Percentiles rank a stretch among this genome's conserved stretches.
Evolutionary conservation across 2,113 vertebrate species (phyloP).

Genomic region (Hyperopisus bebe): DNA sequence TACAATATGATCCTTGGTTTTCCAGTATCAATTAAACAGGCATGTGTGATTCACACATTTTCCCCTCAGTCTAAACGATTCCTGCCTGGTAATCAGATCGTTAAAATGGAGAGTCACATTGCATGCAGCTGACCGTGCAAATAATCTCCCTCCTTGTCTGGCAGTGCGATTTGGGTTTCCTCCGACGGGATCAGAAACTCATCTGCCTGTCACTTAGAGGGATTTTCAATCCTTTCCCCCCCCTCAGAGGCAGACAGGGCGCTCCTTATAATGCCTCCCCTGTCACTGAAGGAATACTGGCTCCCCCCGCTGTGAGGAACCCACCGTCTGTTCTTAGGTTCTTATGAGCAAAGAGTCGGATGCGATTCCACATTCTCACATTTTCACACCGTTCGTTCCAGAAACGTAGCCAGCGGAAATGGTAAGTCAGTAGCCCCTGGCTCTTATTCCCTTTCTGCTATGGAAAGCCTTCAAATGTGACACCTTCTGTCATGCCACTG

Average conservation of each 20-base stretch:
- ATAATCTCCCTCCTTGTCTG: not conserved
- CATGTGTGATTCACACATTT: slow-evolving; percentile 10
- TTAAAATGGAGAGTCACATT: slow-evolving; percentile 5
- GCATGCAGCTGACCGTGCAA: not conserved
- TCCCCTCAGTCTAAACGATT: not conserved
- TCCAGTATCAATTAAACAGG: not conserved
- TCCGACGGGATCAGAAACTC: not conserved
- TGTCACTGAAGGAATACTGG: not conserved
- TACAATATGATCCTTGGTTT: not conserved
- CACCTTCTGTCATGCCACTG: not conserved
- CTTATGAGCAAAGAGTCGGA: not conserved
- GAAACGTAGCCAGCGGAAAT: not conserved
- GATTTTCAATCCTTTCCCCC: not conserved
- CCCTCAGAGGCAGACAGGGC: not conserved
- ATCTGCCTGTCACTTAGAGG: slow-evolving; percentile 1
- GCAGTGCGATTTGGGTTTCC: not conserved
- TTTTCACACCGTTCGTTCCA: not conserved
- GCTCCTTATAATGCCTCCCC: not conserved
- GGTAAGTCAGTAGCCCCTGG: not conserved
- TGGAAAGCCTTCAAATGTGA: not conserved
- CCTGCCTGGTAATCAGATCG: not conserved
- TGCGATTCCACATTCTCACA: not conserved
- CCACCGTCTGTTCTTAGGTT: not conserved
- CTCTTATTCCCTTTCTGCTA: not conserved
- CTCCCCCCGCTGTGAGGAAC: not conserved